Evolutionary conservation across 1,140 invertebrate genomes (phyloP).

Genomic region (Conus betulinus): DNA sequence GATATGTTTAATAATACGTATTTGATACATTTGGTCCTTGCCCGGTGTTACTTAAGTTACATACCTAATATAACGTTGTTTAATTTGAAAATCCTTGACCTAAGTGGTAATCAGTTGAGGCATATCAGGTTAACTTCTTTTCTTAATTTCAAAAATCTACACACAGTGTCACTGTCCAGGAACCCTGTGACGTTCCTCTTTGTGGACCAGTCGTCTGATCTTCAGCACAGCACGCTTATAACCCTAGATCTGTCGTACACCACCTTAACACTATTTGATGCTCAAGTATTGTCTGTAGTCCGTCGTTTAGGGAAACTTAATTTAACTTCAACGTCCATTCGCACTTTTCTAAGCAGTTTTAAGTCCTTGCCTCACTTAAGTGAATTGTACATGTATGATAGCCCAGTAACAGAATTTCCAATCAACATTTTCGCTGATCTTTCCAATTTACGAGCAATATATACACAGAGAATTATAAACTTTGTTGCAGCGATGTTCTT

Average conservation of each 20-base stretch:
- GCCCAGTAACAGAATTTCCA: slow-evolving; percentile 33
- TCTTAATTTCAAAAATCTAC: slow-evolving; percentile 11
- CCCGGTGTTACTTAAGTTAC: not conserved
- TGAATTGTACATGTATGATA: not conserved
- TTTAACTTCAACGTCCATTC: not conserved
- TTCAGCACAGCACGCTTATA: not conserved
- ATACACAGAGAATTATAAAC: slow-evolving; percentile 38
- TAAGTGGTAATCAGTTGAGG: slow-evolving; percentile 27
- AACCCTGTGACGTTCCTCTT: not conserved
- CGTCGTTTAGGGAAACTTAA: not conserved
- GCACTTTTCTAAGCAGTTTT: slow-evolving; percentile 23
- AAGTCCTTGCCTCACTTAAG: not conserved
- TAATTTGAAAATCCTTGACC: slow-evolving; percentile 6
- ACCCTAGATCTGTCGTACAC: slow-evolving; percentile 1
- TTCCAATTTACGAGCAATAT: too few relatives aligned
- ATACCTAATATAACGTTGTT: too few relatives aligned
- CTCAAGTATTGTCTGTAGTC: not conserved
- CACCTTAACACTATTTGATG: not conserved
- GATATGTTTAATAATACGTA: not conserved
- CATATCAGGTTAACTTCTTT: not conserved
- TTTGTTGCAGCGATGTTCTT: slow-evolving; percentile 51
- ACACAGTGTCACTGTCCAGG: not conserved
- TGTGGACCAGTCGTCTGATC: not conserved
- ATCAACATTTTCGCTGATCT: slow-evolving; percentile 28
- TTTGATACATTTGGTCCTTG: not conserved